These are phyloP conservation scores for Apis florea DNA, from an alignment of 1,140 invertebrate species.

Conservation along the genomic window DNA sequence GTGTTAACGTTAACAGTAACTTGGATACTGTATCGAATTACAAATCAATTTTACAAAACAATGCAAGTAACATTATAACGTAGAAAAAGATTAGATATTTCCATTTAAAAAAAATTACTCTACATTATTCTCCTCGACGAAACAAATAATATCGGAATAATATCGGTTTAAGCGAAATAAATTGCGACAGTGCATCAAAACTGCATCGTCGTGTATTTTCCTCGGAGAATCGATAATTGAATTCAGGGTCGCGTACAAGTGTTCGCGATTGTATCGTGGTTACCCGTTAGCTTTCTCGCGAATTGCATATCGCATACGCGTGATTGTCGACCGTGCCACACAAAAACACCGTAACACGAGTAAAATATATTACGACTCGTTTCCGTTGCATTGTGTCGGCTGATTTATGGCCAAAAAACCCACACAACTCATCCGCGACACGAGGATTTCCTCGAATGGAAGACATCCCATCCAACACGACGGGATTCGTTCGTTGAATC, in stretches of 20 bases:
- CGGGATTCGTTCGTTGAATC: not conserved
- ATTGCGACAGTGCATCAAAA: constrained; percentile 20
- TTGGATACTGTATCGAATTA: not conserved
- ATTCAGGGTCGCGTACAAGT: constrained; percentile 41
- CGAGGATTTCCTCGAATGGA: not conserved
- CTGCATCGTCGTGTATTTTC: constrained; percentile 30
- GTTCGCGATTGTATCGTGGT: constrained; percentile 13
- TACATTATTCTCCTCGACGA: not conserved
- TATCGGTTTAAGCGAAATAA: not conserved
- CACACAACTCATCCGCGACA: not conserved
- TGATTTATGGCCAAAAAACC: not conserved
- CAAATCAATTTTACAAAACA: not conserved
- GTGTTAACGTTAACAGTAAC: not conserved
- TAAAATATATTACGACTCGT: not conserved
- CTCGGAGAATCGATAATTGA: constrained; percentile 46
- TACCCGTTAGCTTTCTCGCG: constrained; percentile 1
- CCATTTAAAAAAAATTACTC: too few relatives aligned
- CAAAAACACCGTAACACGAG: not conserved
- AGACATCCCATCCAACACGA: not conserved
- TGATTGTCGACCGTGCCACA: not conserved
- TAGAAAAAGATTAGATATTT: too few relatives aligned
- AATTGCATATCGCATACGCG: not conserved
- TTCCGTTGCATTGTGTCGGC: constrained; percentile 4
- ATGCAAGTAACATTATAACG: not conserved
- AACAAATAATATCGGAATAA: not conserved